Conservation (phyloP, 2,797 vertebrate species). For the Ambastaia sidthimunki region DNA sequence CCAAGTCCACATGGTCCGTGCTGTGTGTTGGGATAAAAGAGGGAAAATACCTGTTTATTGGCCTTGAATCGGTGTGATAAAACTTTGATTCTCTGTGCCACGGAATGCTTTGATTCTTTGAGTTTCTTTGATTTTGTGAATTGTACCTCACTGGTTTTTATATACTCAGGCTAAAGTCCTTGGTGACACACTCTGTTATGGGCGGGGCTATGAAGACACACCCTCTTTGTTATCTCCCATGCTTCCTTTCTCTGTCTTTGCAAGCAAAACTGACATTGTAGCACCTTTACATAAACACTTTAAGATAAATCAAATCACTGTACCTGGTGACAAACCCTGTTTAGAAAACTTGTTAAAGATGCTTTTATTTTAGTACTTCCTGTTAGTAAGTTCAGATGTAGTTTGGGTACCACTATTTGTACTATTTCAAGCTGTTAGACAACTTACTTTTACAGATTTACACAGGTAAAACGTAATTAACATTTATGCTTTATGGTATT, state of each 20-base stretch:
- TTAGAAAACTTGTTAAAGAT: neutral
- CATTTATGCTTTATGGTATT: neutral
- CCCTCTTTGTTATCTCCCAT: conserved; percentile 40
- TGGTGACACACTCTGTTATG: conserved; percentile 49
- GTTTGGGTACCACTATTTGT: neutral
- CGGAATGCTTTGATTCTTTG: conserved; percentile 24
- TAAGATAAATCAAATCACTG: neutral
- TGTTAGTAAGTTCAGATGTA: neutral
- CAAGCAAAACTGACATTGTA: conserved; percentile 12
- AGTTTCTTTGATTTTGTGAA: conserved; percentile 30
- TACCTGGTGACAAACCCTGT: neutral
- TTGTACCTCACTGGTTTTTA: conserved; percentile 47
- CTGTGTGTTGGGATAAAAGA: neutral
- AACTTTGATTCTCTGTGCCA: conserved; percentile 4
- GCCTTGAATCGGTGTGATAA: neutral
- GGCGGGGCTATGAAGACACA: conserved; percentile 53
- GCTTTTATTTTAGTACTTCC: neutral
- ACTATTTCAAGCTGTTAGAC: neutral
- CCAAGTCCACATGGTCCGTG: conserved; percentile 50
- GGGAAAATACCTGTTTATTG: neutral
- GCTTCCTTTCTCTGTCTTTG: conserved; percentile 35
- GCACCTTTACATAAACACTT: conserved; percentile 26
- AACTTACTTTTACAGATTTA: neutral
- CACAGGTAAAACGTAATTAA: neutral
- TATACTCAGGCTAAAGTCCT: conserved; percentile 49